Percentiles rank a stretch among this genome's conserved stretches.
Evolutionary conservation across 2,888 invertebrate species (phyloP).

Genomic region (Linnaemya tessellans): DNA sequence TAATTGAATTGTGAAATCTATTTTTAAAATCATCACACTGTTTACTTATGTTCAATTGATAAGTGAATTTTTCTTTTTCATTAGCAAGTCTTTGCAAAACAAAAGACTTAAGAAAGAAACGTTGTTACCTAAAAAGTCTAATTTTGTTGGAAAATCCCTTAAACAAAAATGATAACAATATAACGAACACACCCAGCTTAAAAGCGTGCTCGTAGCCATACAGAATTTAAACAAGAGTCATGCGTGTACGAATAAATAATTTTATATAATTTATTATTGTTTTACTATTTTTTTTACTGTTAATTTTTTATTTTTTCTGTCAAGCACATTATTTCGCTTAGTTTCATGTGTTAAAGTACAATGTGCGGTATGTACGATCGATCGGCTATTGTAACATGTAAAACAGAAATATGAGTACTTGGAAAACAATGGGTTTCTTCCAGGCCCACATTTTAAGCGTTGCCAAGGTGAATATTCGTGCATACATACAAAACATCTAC

Average conservation of each 20-base stretch:
- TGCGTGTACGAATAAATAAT: not conserved
- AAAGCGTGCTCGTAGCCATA: constrained; percentile 35
- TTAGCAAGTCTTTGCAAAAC: not conserved
- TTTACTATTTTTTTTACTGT: constrained; percentile 10
- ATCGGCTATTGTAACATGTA: constrained; percentile 25
- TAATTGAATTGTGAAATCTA: too few species aligned
- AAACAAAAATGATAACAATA: not conserved
- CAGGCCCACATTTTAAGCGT: constrained; percentile 45
- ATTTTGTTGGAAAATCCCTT: constrained; percentile 48
- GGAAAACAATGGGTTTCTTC: constrained; percentile 68
- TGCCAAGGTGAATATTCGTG: constrained; percentile 63
- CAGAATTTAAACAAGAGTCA: constrained; percentile 56
- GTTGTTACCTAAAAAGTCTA: not conserved
- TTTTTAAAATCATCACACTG: too few species aligned
- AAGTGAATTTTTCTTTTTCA: not conserved
- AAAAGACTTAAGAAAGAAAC: constrained; percentile 54
- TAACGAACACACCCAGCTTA: constrained; percentile 49
- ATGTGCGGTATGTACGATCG: not conserved
- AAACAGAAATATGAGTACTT: constrained; percentile 58
- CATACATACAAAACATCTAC: not conserved
- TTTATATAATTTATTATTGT: constrained; percentile 33
- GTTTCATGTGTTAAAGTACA: not conserved
- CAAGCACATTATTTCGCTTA: constrained; percentile 29
- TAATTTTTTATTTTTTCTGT: constrained; percentile 35
- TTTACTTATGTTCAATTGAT: too few species aligned